Base-by-base conservation (phyloP, 53 echinoderm and acorn worm species). In the Temnopleurus reevesii region DNA sequence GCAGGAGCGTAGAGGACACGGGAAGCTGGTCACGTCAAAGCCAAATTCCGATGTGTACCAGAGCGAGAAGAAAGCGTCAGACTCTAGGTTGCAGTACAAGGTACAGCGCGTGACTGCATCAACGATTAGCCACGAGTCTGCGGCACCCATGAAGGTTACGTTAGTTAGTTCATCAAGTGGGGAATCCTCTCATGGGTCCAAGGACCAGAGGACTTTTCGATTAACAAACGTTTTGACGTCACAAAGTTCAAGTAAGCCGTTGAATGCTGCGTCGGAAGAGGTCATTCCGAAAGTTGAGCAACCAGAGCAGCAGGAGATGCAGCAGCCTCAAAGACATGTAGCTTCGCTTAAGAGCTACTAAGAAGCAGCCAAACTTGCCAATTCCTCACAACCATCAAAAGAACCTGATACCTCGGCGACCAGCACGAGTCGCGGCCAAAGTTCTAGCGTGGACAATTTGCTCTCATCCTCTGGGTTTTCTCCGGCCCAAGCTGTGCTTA, bases 121-220 rank as follows among this genome's bases (percentile, higher is more conserved):
- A 3, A 87, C 88, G 23, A 87, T 87, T n/a, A 71, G 23, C 36
- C 88, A 87, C 64, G 88, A 87, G 35, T 46, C 71, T 3, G 47
- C 88, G 8, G 71, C 31, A 47, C 88, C 88, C 1, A 87, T 87
- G 88, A 87, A 66, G 53, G 76, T 87, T 10, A 71, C 88, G 5
- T 24, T 87, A 33, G 71, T 87, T 12, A 87, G 66, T 66, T 49
- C 71, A 34, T 66, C 88, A 1, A 45, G 46, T 34, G 88, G 65
- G 71, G 88, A 87, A 17, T 49, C 66, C 13, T 38, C 88, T 26
- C 71, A 71, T 38, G 41, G 43, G 44, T 18, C 59, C 29, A 89
- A 89, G 58, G 89, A 89, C 15, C 92, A 89, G 59, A 77, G 80
- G 25, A 84, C 92, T 26, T 92, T 92, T 49, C 59, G 92, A 21